Evolutionary conservation across 2,797 vertebrate species (phyloP).

Genomic region (Notamacropus eugenii): DNA sequence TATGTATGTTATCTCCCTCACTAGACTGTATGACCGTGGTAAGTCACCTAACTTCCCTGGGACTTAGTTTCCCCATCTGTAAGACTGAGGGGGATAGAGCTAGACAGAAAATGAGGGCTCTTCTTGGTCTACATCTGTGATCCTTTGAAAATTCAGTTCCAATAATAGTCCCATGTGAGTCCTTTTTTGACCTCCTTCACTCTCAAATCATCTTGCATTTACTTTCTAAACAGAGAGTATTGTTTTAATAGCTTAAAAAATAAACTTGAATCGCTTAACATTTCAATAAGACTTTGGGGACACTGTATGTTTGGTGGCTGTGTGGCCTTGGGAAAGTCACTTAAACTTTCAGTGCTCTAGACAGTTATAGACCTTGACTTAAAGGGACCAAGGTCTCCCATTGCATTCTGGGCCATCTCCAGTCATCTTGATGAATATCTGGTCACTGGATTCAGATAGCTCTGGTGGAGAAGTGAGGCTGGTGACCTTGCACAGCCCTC

Average conservation of each 20-base stretch:
- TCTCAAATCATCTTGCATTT: neutral
- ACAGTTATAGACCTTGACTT: no score
- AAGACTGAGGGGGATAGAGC: neutral
- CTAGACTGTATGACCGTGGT: neutral
- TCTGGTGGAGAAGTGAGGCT: no score
- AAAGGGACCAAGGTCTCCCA: no score
- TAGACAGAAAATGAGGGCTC: neutral
- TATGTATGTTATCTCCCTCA: neutral
- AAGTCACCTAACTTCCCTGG: neutral
- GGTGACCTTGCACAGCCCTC: no score
- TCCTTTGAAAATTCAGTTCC: neutral
- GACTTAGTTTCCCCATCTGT: neutral
- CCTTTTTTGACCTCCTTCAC: neutral
- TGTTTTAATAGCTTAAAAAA: neutral
- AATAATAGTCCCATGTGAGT: neutral
- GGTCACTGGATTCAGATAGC: no score
- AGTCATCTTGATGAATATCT: no score
- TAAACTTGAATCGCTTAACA: no score
- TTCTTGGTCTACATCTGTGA: neutral
- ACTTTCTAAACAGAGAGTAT: neutral
- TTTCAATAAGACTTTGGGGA: neutral
- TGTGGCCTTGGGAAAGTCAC: neutral
- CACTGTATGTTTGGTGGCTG: neutral
- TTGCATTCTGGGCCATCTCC: no score
- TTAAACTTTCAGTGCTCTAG: neutral